Conservation (phyloP, 2,113 vertebrate genomes). For the Theristicus caerulescens region DNA sequence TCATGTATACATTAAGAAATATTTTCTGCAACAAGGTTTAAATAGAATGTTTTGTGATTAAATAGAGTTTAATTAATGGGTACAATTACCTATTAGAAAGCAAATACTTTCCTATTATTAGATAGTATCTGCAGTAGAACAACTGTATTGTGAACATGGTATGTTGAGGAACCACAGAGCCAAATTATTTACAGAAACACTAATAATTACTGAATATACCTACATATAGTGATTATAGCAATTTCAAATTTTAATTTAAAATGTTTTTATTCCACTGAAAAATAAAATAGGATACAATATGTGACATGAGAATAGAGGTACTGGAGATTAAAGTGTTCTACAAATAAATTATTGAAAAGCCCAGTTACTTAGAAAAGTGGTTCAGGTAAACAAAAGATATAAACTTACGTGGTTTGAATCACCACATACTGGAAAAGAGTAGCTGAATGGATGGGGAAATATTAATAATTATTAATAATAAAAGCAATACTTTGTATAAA, state of each 20-base stretch:
- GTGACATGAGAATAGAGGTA: background rate
- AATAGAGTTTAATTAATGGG: slow-evolving; percentile 8
- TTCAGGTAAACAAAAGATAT: background rate
- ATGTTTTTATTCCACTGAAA: background rate
- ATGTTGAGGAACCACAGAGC: background rate
- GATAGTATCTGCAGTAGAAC: background rate
- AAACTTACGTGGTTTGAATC: background rate
- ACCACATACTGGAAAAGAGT: background rate
- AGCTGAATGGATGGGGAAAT: background rate
- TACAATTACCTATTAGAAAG: background rate
- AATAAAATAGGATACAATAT: background rate
- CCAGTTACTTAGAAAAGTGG: background rate
- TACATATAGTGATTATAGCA: background rate
- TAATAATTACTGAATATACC: background rate
- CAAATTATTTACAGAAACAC: background rate
- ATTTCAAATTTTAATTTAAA: background rate
- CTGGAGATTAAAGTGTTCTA: background rate
- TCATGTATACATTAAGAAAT: background rate
- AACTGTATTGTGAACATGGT: background rate
- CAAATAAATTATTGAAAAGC: background rate
- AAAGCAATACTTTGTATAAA: background rate
- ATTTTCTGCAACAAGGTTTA: background rate
- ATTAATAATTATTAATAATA: background rate
- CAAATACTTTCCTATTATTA: background rate
- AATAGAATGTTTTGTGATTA: background rate